A percentile compares a stretch with the other conserved stretches of the same genome.
These are phyloP conservation scores for Butastur rufipennis DNA, from an alignment of 2,113 vertebrate species.

Conservation along the genomic window DNA sequence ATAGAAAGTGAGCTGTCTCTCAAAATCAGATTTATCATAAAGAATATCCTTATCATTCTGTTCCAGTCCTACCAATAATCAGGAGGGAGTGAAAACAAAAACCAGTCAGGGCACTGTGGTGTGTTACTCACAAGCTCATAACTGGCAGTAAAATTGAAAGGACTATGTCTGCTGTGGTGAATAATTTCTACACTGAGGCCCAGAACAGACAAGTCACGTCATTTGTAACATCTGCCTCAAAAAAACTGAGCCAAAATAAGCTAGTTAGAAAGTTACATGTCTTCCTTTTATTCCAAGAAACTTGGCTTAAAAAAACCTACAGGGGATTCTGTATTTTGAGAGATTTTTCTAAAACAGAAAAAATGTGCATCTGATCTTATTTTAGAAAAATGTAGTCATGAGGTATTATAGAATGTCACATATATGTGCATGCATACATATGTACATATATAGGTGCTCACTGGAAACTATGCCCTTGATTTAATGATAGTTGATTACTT, in stretches of 20 bases:
- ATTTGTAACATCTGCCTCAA: constrained; percentile 74
- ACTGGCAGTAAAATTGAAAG: constrained; percentile 71
- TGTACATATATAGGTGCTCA: background rate
- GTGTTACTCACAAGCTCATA: constrained; percentile 64
- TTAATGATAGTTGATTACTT: background rate
- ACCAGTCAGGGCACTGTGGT: constrained; percentile 59
- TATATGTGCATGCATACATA: background rate
- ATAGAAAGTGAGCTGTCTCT: background rate
- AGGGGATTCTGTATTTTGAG: background rate
- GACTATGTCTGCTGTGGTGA: constrained; percentile 59
- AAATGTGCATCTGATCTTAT: background rate
- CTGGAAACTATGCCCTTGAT: background rate
- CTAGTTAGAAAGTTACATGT: constrained; percentile 65
- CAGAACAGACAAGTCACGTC: constrained; percentile 54
- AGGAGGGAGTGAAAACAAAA: constrained; percentile 64
- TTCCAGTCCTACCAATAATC: constrained; percentile 54
- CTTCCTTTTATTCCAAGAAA: constrained; percentile 30
- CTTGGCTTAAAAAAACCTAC: background rate
- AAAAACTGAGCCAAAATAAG: constrained; percentile 69
- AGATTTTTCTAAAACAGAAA: background rate
- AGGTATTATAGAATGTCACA: background rate
- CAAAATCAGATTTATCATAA: constrained; percentile 42
- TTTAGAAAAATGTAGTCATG: background rate
- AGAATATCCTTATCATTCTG: constrained; percentile 64
- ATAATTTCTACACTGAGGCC: constrained; percentile 70